Evolutionary conservation across 1,140 invertebrate genomes (phyloP), one percentile per base, ranked within the genome.

Genomic region (Hypothenemus hampei): DNA sequence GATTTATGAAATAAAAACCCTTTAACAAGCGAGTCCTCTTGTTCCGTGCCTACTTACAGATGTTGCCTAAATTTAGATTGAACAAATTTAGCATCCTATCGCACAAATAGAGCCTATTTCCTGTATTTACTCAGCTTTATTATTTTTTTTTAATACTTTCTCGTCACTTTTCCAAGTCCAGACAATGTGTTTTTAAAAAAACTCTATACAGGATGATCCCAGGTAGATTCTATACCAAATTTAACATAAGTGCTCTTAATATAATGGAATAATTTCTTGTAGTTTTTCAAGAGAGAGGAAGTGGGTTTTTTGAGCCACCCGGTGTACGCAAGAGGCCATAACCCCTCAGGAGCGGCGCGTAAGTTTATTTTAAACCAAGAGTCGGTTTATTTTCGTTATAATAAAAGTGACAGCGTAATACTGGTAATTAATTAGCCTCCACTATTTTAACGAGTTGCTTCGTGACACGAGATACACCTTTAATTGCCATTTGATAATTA

Each of bases 321-420:
- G n/a, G 52, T 46, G 40, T 46, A 46, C 39, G 39, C 26, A 10
- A 39, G 40, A 55, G 52, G 52, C 52, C 44, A 55, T 55, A 55
- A 55, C 52, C 52, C 52, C 44, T 39, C 23, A 46, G 43, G 26
- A 46, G 22, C 40, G 20, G 52, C 33, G 22, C 22, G 52, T 47
- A 44, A 47, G 52, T 55, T 55, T 55, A 55, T 55, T 55, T 55
- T 55, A 47, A 55, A 55, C 35, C 33, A 47, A 55, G 43, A 47
- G 49, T 43, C 21, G 22, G 52, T 55, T 55, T 55, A 55, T 55
- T 55, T 55, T 55, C 52, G 52, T 55, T 55, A 55, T 55, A 55
- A 55, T 55, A 55, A 55, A 55, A 55, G 52, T 55, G 52, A 55
- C 52, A 55, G 52, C 52, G 43, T 55, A 55, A 55, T 55, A 46